Base-by-base conservation (phyloP, 2,797 vertebrate genomes). In the Tapera naevia region DNA sequence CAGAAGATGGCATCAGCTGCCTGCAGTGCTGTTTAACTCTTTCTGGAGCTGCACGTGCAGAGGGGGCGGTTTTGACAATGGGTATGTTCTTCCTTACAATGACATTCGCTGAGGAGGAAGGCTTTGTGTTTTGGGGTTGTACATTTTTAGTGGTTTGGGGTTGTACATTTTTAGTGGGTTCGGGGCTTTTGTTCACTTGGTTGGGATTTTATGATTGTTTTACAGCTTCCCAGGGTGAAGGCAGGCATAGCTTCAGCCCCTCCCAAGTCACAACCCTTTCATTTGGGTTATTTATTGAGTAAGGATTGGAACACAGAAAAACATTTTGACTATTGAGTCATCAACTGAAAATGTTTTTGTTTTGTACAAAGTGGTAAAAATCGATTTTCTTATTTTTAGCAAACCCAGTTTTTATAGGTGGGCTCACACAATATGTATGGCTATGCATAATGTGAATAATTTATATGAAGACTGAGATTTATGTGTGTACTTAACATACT, bases 1-100 rank as follows among this genome's bases (percentile, higher is more conserved):
- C 79, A 89, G 96, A 67, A 94, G 93, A 22, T 83, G 87, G 93
- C 93, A 96, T 95, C 95, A 80, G 17, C 64, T 11, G 88, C 88
- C 75, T 18, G 89, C 7, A 32, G 27, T 95, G 94, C 43, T 58
- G 22, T 66, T 97, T 92, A 95, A 95, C 96, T 92, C 91, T 92
- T 95, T 82, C 86, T 23, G 48, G 28, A 1, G 35, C 61, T 33
- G 48, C 28, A 1, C 9, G 16, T 23, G 2, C 11, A 10, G 46
- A 18, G 3, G 30, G 35, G 11, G 2, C 4, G 17, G 39, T 6
- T 9, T 64, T 71, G 39, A 16, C 30, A 62, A 32, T 10, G 21
- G 27, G 5, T 9, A 0, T 5, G 5, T 32, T 71, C 56, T 61
- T 39, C 45, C 17, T 45, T 35, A 3, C 22, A 27, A 2, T 2